Evolutionary conservation across 2,113 vertebrate species (phyloP).

Genomic region (Athene noctua): DNA sequence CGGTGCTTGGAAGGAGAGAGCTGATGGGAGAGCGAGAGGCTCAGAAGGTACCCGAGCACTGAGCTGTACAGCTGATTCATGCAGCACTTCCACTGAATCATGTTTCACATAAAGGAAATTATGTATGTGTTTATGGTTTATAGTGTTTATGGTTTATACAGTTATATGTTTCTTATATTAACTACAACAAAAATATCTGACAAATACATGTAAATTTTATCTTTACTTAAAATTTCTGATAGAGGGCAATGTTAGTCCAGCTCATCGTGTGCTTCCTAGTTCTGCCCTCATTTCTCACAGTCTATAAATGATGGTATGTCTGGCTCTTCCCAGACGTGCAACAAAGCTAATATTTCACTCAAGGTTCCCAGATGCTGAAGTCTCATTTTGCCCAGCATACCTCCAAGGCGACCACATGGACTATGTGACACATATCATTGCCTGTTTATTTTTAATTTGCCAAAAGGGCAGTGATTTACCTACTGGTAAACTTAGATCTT

Average conservation of each 20-base stretch:
- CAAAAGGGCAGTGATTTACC: not conserved
- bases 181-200: not conserved
- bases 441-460: conserved; percentile 40
- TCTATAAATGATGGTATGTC: not conserved
- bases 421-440: not conserved
- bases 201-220: not conserved
- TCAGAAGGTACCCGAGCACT: not conserved
- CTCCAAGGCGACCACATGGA: not conserved
- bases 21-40: not conserved
- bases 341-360: not conserved
- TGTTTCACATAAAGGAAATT: not conserved
- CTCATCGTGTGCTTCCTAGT: not conserved
- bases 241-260: conserved; percentile 58
- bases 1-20: not conserved
- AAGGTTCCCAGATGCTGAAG: not conserved
- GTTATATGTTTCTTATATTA: not conserved
- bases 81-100: not conserved
- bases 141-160: not conserved
- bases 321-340: not conserved
- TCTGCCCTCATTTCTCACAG: not conserved
- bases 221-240: conserved; percentile 41
- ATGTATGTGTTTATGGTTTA: not conserved
- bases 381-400: not conserved
- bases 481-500: not conserved
- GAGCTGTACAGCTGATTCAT: not conserved